Evolutionary conservation across 2,797 vertebrate genomes (phyloP).

Genomic region (Mus spretus): DNA sequence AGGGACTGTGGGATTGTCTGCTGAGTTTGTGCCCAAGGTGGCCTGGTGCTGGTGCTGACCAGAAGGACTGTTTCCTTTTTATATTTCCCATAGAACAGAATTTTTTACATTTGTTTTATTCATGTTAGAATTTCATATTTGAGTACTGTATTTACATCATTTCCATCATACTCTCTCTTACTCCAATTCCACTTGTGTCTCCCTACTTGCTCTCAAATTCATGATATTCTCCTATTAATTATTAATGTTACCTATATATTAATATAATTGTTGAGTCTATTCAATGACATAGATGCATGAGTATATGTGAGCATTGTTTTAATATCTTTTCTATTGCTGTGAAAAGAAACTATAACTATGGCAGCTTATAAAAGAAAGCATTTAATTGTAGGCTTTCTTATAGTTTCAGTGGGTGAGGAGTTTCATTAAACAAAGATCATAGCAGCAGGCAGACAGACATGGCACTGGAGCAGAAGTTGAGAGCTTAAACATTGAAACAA

Average conservation of each 20-base stretch:
- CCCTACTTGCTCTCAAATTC: background rate
- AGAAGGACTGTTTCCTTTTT: background rate
- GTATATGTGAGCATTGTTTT: background rate
- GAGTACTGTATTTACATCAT: background rate
- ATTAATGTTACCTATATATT: background rate
- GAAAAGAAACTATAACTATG: background rate
- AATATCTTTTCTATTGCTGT: background rate
- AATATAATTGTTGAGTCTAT: background rate
- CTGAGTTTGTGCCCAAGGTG: too few relatives aligned
- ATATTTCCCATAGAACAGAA: background rate
- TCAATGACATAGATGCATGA: background rate
- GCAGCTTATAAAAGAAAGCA: background rate
- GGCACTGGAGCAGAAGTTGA: background rate
- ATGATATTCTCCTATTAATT: background rate
- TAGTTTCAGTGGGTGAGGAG: background rate
- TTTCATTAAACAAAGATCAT: background rate
- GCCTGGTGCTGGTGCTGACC: too few relatives aligned
- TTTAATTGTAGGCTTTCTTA: background rate
- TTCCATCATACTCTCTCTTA: background rate
- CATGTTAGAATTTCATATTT: background rate
- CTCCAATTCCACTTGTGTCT: background rate
- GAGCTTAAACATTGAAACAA: background rate
- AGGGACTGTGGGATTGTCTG: too few relatives aligned
- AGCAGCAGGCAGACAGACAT: background rate
- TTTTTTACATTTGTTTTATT: background rate